Conservation (phyloP, 2,797 vertebrate species). For the Diplodus puntazzo region DNA sequence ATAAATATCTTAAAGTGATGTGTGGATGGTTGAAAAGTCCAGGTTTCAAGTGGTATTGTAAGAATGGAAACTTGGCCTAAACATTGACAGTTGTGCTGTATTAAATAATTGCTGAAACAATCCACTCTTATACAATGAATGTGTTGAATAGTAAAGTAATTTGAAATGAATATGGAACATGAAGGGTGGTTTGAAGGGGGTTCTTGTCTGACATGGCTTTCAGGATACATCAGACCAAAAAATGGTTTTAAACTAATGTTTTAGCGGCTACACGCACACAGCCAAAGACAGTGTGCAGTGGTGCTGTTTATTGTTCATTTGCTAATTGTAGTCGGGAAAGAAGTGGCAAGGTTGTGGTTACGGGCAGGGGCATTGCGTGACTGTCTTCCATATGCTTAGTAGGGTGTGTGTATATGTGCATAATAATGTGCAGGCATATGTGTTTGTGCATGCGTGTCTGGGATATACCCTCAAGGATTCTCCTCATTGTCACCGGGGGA, state of each 20-base stretch:
- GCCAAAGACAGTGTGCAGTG: not conserved
- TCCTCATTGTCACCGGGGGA: conserved; percentile 50
- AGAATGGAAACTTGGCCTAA: not conserved
- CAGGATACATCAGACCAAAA: not conserved
- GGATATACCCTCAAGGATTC: conserved; percentile 63
- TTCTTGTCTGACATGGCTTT: not conserved
- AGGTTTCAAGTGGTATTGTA: not conserved
- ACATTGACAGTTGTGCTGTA: not conserved
- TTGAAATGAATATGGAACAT: not conserved
- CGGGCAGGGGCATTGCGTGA: conserved; percentile 61
- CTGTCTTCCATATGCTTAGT: conserved; percentile 66
- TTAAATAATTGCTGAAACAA: not conserved
- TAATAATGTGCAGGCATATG: conserved; percentile 60
- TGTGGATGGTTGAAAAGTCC: not conserved
- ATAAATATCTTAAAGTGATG: too few relatives aligned
- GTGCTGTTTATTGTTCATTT: conserved; percentile 31
- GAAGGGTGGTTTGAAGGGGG: not conserved
- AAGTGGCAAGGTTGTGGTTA: conserved; percentile 24
- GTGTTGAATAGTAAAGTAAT: not conserved
- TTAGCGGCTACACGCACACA: not conserved
- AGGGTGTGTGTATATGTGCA: conserved; percentile 61
- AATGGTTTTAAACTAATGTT: not conserved
- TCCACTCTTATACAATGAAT: not conserved
- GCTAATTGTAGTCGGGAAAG: conserved; percentile 24
- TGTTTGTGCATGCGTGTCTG: conserved; percentile 55